Evolutionary conservation across 2,888 invertebrate genomes (phyloP).

Genomic region (Drepana falcataria): DNA sequence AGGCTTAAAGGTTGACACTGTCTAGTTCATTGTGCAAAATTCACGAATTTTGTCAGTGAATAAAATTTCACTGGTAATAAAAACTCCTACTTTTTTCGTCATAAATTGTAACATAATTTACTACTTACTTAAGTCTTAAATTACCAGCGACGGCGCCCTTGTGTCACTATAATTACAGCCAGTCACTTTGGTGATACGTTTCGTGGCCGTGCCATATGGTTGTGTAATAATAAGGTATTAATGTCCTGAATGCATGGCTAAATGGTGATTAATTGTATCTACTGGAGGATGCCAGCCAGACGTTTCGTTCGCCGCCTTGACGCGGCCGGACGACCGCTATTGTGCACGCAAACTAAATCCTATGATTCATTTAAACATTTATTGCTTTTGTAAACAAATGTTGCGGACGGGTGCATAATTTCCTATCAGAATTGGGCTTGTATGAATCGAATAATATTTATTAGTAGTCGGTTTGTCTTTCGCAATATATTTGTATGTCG

Average conservation of each 20-base stretch:
- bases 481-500: too few species aligned
- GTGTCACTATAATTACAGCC: background rate
- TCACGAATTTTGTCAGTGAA: background rate
- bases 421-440: too few species aligned
- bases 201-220: background rate
- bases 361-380: background rate
- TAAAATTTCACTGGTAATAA: background rate
- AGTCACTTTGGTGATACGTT: background rate
- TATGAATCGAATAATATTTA: too few species aligned
- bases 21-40: background rate
- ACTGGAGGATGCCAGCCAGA: conserved; percentile 60
- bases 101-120: too few species aligned
- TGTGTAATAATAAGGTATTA: conserved; percentile 1
- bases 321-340: conserved; percentile 45
- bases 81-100: too few species aligned
- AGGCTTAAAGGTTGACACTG: background rate
- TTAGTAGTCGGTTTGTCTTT: too few species aligned
- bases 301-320: conserved; percentile 38
- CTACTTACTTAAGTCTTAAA: too few species aligned
- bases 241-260: conserved; percentile 4
- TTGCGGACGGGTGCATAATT: background rate
- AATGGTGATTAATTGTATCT: conserved; percentile 41
- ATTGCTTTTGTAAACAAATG: too few species aligned
- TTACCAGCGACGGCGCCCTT: background rate
- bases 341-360: conserved; percentile 17